phyloP scores from a whole-genome alignment of 1,140 invertebrate species.

The Carcinoscorpius rotundicauda region DNA sequence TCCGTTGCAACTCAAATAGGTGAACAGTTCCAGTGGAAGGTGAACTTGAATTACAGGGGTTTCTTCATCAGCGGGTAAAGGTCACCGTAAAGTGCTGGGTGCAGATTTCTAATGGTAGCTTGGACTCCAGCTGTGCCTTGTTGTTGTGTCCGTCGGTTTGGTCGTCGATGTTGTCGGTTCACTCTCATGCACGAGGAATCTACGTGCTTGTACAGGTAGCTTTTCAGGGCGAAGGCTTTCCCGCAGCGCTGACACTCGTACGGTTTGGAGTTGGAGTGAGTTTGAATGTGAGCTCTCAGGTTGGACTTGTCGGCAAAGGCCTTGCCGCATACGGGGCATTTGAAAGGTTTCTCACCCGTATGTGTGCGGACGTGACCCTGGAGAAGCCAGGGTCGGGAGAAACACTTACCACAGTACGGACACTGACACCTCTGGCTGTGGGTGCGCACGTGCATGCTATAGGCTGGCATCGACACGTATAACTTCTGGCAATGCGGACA shows the following conservation, averaged over 20 bases:
- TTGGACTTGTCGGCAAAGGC: constrained; percentile 23
- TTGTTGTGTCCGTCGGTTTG: too few species aligned
- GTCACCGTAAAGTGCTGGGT: too few species aligned
- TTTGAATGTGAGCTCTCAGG: constrained; percentile 22
- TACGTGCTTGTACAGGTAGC: constrained; percentile 38
- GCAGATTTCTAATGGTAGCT: too few species aligned
- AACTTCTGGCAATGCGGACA: constrained; percentile 21
- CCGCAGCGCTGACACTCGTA: constrained; percentile 27
- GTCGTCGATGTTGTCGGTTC: background rate
- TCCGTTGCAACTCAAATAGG: too few species aligned
- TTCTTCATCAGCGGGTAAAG: too few species aligned
- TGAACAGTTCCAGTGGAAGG: too few species aligned
- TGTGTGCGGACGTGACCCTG: constrained; percentile 29
- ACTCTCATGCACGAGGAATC: constrained; percentile 32
- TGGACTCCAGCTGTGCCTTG: too few species aligned
- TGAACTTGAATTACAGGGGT: too few species aligned
- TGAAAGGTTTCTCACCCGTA: constrained; percentile 27
- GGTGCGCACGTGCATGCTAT: constrained; percentile 20
- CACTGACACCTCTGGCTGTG: constrained; percentile 21
- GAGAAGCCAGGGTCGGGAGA: constrained; percentile 21
- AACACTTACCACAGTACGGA: constrained; percentile 21
- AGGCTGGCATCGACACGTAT: constrained; percentile 18
- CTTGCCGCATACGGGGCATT: constrained; percentile 17
- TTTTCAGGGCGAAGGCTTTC: constrained; percentile 37
- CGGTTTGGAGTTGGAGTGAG: constrained; percentile 20